Evolutionary conservation across 2,113 vertebrate species (phyloP), one percentile per base, ranked within the genome.

Genomic region (Peromyscus maniculatus): DNA sequence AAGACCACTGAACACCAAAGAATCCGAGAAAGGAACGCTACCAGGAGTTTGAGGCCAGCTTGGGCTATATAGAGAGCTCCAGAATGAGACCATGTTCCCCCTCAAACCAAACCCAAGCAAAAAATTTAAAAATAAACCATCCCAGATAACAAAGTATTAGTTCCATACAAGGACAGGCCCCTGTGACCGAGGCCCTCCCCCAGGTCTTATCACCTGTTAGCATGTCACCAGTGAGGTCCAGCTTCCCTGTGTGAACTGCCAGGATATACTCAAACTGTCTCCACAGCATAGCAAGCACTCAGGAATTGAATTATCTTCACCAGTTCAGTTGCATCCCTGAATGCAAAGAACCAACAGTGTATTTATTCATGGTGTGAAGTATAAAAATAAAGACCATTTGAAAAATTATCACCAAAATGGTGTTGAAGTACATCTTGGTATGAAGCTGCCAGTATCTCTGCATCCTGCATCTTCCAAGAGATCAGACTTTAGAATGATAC

Each of bases 111-210:
- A 69, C 19, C 39, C 28, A 71, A 87, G 33, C 66, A 24, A n/a
- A 69, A 31, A 21, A 46, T 33, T 12, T 9, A 52, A 52, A 52
- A 69, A 55, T 24, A 39, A 89, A 75, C 36, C 57, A 57, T 43
- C 1, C n/a, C 24, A 43, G 22, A 55, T 22, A 21, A 16, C 28
- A 69, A 21, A 28, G 0, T 1, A 15, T 39, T 33, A 19, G 8
- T 69, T 86, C 49, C 31, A 57, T 71, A 21, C 33, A 59, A 67
- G 59, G 72, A 28, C 17, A n/a, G 24, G 1, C 2, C 4, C n/a
- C 64, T n/a, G n/a, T 43, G 16, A n/a, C 43, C 1, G 52, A 21
- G 46, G 11, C 64, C 26, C n/a, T 19, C 49, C 52, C 8, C 43
- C 8, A 24, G n/a, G 28, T 57, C 26, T 31, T 33, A 33, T 39